These are phyloP conservation scores for Empidonax traillii DNA, from an alignment of 2,113 vertebrate genomes.

Conservation along the genomic window DNA sequence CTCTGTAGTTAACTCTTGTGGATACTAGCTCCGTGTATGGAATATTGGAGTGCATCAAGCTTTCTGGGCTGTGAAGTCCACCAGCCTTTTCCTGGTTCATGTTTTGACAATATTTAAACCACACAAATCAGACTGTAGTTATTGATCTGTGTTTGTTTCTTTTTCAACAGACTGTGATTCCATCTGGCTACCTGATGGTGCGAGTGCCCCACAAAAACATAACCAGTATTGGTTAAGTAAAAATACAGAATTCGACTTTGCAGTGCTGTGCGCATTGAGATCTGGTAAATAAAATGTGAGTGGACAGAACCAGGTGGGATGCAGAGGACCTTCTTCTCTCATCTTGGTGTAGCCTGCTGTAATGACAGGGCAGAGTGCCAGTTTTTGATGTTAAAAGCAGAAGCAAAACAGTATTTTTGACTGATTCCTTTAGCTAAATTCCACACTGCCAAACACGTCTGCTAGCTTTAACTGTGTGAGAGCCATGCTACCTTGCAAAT, in stretches of 20 bases:
- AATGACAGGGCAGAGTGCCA: neutral
- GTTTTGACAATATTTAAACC: constrained; percentile 50
- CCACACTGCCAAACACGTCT: neutral
- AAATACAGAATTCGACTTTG: neutral
- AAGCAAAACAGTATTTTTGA: neutral
- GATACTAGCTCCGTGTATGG: neutral
- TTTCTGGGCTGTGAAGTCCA: constrained; percentile 16
- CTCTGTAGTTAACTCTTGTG: constrained; percentile 30
- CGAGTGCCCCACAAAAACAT: constrained; percentile 18
- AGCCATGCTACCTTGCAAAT: neutral
- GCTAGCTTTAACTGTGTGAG: neutral
- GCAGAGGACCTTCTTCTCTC: neutral
- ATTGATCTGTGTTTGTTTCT: constrained; percentile 47
- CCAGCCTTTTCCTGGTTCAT: constrained; percentile 1
- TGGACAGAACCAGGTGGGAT: neutral
- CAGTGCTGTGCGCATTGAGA: neutral
- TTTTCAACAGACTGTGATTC: constrained; percentile 48
- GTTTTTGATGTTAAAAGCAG: neutral
- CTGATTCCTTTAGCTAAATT: neutral
- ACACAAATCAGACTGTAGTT: constrained; percentile 20
- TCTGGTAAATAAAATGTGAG: neutral
- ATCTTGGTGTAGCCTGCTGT: neutral
- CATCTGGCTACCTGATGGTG: constrained; percentile 63
- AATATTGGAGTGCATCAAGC: constrained; percentile 15
- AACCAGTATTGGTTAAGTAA: neutral